A percentile compares a stretch with the other conserved stretches of the same genome.
Evolutionary conservation across 2,888 invertebrate species (phyloP).

Genomic region (Agrotis segetum): DNA sequence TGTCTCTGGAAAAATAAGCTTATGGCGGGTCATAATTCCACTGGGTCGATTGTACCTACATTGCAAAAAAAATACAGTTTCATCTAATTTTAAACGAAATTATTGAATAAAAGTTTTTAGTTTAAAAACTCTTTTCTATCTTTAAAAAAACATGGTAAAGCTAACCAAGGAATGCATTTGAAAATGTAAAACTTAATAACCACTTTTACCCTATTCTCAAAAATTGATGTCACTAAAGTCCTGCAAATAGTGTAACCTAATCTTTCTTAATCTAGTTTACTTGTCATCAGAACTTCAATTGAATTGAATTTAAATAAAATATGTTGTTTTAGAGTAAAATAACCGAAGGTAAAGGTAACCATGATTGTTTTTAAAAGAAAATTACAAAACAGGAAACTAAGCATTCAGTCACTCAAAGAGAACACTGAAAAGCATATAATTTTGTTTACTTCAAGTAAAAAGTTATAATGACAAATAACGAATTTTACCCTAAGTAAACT

Average conservation of each 20-base stretch:
- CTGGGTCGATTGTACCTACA: no score
- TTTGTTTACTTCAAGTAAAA: background rate
- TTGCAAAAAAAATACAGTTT: conserved; percentile 7
- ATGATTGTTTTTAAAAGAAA: background rate
- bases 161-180: conserved; percentile 5
- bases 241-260: background rate
- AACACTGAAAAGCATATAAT: background rate
- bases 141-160: background rate
- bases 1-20: no score
- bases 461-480: conserved; percentile 43
- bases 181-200: conserved; percentile 28
- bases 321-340: background rate
- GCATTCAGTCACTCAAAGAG: background rate
- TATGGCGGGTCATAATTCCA: no score
- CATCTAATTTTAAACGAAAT: no score
- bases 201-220: conserved; percentile 26
- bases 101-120: conserved; percentile 10
- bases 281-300: conserved; percentile 36
- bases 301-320: background rate
- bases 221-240: background rate
- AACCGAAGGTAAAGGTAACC: background rate
- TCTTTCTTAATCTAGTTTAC: conserved; percentile 28
- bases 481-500: conserved; percentile 42
- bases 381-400: background rate
- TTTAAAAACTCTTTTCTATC: background rate